Conservation (phyloP, 2,888 invertebrate genomes). For the Tribolium freemani region DNA sequence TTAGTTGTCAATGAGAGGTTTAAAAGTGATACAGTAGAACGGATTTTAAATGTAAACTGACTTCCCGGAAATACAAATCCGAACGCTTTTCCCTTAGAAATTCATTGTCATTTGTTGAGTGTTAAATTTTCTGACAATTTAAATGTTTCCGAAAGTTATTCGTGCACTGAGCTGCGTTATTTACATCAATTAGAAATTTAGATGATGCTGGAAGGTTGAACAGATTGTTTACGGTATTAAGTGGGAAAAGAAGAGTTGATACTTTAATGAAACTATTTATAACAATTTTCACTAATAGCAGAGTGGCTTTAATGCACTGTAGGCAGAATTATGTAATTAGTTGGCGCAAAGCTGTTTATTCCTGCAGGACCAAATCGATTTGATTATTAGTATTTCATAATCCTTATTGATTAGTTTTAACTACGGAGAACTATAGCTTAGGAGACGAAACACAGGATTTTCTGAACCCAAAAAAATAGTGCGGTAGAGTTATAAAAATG, state of each 20-base stretch:
- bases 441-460: no score
- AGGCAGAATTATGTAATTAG: background rate
- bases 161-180: background rate
- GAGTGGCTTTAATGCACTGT: background rate
- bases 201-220: background rate
- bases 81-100: background rate
- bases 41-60: background rate
- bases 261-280: background rate
- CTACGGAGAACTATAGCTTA: no score
- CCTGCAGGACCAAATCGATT: background rate
- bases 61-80: background rate
- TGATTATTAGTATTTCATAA: background rate
- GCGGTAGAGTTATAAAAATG: no score
- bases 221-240: slow-evolving; percentile 3
- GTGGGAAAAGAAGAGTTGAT: background rate
- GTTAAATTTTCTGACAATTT: background rate
- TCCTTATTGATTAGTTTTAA: no score
- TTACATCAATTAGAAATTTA: slow-evolving; percentile 8
- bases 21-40: background rate
- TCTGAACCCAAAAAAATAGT: no score
- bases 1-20: background rate
- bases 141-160: background rate
- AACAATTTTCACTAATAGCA: background rate
- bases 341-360: background rate
- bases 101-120: no score